Base-by-base conservation (phyloP, 2,797 vertebrate genomes). In the Anniella stebbinsi region DNA sequence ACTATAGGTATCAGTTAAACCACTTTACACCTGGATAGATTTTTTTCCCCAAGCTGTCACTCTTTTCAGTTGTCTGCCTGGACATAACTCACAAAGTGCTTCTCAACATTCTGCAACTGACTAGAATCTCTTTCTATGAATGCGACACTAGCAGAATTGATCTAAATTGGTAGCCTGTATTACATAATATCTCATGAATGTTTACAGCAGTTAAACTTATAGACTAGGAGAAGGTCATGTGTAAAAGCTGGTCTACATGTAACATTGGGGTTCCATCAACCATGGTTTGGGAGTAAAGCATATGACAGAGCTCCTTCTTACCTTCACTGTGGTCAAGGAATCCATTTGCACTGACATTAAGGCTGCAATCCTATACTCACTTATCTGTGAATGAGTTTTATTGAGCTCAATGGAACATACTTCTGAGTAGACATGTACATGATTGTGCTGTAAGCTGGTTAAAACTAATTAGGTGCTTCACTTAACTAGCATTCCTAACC, bases 11-110 rank as follows among this genome's bases (percentile, higher is more conserved):
- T 57, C 36, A 57, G 6, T 69, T 57, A 78, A 89, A 70, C 60
- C 75, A 45, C 63, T 85, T 80, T 57, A 84, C 66, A 89, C 82
- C 75, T 78, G n/a, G 45, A 38, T 3, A 45, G 70, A 85, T 5
- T 13, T 41, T 28, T 85, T 89, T 57, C 57, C 0, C 2, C n/a
- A 8, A 18, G 18, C 1, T 23, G 57, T 36, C 41, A 77, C 41
- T 23, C 21, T 38, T 54, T 38, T 0, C 15, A 23, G 73, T 11
- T 33, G 45, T 60, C 18, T 67, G 8, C 9, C 38, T 0, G 0
- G 30, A 36, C 0, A 86, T 8, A n/a, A 88, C 28, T 83, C 48
- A 48, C 70, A 51, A 63, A 90, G 11, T 41, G 9, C 15, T 73
- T 72, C 67, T 86, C 70, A n/a, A 25, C 69, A 86, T 15, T 33